Evolutionary conservation across 1,140 invertebrate genomes (phyloP).

Genomic region (Cheumatopsyche charites): DNA sequence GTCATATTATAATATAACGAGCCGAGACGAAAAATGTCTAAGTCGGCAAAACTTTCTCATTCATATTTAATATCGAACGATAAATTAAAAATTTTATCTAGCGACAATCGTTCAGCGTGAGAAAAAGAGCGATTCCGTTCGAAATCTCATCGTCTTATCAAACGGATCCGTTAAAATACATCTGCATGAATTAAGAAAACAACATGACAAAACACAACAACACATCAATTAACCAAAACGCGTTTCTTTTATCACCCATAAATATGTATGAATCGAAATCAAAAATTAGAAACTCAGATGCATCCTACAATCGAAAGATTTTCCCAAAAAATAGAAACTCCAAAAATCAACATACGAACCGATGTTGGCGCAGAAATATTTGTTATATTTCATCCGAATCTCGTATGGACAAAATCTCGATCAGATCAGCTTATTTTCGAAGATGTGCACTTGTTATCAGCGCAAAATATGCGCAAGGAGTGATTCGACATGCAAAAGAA

Average conservation of each 20-base stretch:
- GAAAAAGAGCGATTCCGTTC: too few species aligned
- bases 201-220: too few species aligned
- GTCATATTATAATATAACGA: too few species aligned
- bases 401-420: background rate
- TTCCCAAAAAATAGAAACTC: background rate
- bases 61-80: too few species aligned
- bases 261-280: background rate
- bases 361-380: slow-evolving; percentile 45
- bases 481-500: slow-evolving; percentile 30
- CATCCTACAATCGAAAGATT: background rate
- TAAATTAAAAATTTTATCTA: too few species aligned
- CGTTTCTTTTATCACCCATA: too few species aligned
- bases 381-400: slow-evolving; percentile 48
- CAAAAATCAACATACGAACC: slow-evolving; percentile 29
- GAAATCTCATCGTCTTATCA: too few species aligned
- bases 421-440: background rate
- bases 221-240: too few species aligned
- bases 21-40: too few species aligned
- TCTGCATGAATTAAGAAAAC: background rate
- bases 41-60: too few species aligned
- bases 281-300: background rate
- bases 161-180: background rate
- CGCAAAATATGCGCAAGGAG: background rate
- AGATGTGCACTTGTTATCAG: slow-evolving; percentile 3
- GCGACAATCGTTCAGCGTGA: too few species aligned